A percentile compares a stretch with the other conserved stretches of the same genome.
These are phyloP conservation scores for Onychorhynchus coronatus DNA, from an alignment of 2,113 vertebrate genomes.

Conservation along the genomic window DNA sequence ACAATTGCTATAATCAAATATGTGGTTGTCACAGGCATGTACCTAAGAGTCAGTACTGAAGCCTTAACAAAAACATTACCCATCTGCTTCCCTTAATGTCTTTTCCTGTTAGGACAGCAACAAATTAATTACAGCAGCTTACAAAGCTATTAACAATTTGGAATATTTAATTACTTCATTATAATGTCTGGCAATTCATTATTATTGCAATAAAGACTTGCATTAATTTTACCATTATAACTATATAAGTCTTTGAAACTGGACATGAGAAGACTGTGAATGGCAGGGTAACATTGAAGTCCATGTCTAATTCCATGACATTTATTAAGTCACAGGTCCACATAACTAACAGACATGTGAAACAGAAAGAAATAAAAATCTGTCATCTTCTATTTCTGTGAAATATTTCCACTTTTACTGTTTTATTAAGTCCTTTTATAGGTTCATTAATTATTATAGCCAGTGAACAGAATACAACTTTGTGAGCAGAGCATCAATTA, in stretches of 20 bases:
- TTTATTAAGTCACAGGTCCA: neutral
- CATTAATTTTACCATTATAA: neutral
- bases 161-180: neutral
- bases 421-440: constrained; percentile 12
- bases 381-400: neutral
- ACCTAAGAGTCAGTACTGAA: neutral
- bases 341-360: neutral
- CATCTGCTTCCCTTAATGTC: neutral
- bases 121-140: neutral
- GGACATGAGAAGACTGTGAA: neutral
- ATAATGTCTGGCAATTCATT: neutral
- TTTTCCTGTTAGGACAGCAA: neutral
- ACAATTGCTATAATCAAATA: neutral
- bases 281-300: neutral
- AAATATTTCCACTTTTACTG: constrained; percentile 4
- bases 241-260: neutral
- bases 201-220: neutral
- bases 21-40: neutral
- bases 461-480: neutral
- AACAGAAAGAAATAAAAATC: neutral
- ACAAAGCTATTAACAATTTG: neutral
- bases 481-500: neutral
- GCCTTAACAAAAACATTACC: neutral
- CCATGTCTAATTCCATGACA: neutral
- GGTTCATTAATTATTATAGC: neutral